Percentiles rank a stretch among this genome's conserved stretches.
These are phyloP conservation scores for Nephrotoma guestfalica DNA, from an alignment of 2,888 invertebrate species.

Conservation along the genomic window DNA sequence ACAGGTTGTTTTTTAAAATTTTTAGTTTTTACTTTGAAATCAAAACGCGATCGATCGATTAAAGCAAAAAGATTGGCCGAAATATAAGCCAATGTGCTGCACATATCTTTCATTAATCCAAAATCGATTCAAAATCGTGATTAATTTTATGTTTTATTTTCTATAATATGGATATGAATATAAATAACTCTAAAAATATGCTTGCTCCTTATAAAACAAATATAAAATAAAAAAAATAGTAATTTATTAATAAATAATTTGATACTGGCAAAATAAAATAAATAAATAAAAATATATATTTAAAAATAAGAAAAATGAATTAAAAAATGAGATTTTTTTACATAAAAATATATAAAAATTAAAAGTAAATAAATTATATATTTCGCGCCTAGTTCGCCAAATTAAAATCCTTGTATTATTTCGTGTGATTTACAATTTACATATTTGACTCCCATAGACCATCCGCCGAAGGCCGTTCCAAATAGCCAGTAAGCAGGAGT, in stretches of 20 bases:
- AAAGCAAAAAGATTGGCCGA: not conserved
- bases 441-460: too few species aligned
- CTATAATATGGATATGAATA: not conserved
- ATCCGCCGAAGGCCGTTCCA: too few species aligned
- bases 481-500: too few species aligned
- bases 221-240: not conserved
- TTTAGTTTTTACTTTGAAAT: not conserved
- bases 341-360: not conserved
- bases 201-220: constrained; percentile 1
- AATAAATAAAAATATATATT: not conserved
- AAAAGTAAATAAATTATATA: not conserved
- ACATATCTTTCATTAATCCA: not conserved
- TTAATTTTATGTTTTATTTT: not conserved
- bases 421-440: not conserved
- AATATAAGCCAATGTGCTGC: not conserved
- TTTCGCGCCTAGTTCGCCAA: not conserved
- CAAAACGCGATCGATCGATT: not conserved
- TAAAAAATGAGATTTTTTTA: constrained; percentile 1
- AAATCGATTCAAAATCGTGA: not conserved
- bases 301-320: not conserved
- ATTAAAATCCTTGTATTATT: not conserved
- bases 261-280: constrained; percentile 6
- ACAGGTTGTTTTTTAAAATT: not conserved
- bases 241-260: constrained; percentile 1
- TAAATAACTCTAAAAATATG: not conserved